phyloP scores from a whole-genome alignment of 2,113 vertebrate species.

The Spheniscus mendiculus region DNA sequence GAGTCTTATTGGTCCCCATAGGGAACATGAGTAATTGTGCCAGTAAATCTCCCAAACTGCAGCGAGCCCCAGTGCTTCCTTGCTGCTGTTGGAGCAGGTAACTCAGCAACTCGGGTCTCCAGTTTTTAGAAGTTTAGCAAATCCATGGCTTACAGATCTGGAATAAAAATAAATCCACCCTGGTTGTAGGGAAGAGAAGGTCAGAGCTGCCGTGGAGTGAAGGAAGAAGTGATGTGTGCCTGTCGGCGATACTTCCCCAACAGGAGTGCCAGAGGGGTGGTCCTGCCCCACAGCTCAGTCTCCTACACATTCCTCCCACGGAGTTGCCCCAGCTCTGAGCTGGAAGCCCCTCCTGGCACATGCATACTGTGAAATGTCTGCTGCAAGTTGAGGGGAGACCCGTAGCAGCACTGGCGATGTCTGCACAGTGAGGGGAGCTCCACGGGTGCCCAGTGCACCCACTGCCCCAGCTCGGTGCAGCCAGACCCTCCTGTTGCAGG shows the following conservation, averaged over 20 bases:
- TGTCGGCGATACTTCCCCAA: background rate
- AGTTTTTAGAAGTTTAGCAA: background rate
- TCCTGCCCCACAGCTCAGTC: background rate
- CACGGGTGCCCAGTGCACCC: background rate
- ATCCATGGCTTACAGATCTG: background rate
- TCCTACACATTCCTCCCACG: background rate
- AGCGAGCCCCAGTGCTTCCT: background rate
- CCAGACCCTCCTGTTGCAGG: background rate
- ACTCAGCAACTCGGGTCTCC: background rate
- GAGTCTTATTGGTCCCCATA: background rate
- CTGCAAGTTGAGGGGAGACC: background rate
- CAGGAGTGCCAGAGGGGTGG: background rate
- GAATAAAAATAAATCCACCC: background rate
- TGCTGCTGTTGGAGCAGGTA: background rate
- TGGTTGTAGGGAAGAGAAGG: background rate
- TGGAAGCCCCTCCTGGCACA: background rate
- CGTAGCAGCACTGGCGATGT: rapidly evolving
- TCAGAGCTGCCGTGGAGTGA: background rate
- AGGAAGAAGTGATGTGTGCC: background rate
- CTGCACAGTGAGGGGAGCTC: background rate
- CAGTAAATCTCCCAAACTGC: background rate
- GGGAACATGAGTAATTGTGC: background rate
- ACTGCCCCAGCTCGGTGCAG: rapidly evolving
- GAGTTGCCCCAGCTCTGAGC: background rate
- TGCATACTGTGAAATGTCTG: background rate